Base-by-base conservation (phyloP, 1,140 invertebrate species). In the Drosophila lini region DNA sequence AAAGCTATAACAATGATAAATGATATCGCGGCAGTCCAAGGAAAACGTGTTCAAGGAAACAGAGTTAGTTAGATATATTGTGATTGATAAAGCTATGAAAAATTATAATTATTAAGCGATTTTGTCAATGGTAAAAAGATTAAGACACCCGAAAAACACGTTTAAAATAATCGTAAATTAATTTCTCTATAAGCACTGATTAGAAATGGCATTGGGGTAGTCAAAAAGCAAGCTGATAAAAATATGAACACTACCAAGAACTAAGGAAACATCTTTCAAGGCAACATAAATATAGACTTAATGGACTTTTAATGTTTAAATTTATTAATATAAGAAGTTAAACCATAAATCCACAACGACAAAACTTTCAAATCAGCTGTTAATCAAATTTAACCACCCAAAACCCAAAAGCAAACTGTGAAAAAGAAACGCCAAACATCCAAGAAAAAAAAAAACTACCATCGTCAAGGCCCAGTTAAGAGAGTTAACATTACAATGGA, bases 401-500 rank as follows among this genome's bases (percentile, higher is more conserved):
- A 60, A 65, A 65, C 47, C 45, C 16, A 16, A 69, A 82, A 36
- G 76, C 40, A 81, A 61, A 76, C 48, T 63, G 55, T 67, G 22
- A 68, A 59, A 69, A 59, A 68, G 41, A 83, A 82, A 83, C 64
- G 53, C 45, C 34, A 59, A 53, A 52, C 16, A 34, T 52, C 6
- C 31, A 34, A 52, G n/a, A 32, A 32, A 50, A 36, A 65, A 19
- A 68, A 40, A 75, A 36, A 60, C 25, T 57, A 45, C 50, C 56
- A 65, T 61, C 83, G 80, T 77, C 83, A 86, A 82, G 82, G 83
- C 83, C 83, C 82, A 86, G 83, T 88, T 86, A 71, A 86, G 32
- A 85, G 79, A 63, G 81, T 71, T 58, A 71, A 71, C 68, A 70
- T 69, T 70, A 71, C 73, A 75, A 68, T 77, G 74, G 61, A 57